Conservation (phyloP, 2,797 vertebrate genomes). For the Nannoperca australis region DNA sequence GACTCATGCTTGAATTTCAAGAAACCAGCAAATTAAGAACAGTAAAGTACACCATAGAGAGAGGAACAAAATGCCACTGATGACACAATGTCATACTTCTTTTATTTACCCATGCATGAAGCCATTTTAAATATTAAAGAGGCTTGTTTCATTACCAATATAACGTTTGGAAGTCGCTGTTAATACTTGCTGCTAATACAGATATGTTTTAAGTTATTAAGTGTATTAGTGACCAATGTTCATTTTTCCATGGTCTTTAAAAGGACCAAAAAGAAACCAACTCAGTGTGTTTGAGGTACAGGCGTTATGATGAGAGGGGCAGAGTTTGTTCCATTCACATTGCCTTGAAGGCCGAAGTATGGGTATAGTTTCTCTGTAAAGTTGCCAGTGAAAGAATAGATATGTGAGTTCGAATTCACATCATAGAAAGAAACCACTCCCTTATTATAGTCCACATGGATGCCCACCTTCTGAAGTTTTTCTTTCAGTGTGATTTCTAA, state of each 20-base stretch:
- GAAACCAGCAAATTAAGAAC: too few species aligned
- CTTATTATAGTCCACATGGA: slow-evolving; percentile 34
- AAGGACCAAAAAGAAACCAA: background rate
- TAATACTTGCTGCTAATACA: background rate
- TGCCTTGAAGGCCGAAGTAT: background rate
- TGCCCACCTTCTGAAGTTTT: slow-evolving; percentile 24
- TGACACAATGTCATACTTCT: background rate
- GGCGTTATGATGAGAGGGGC: slow-evolving; percentile 48
- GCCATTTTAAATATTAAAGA: background rate
- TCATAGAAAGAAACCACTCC: slow-evolving; percentile 46
- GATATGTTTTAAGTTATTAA: too few species aligned
- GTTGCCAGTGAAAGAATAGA: slow-evolving; percentile 17
- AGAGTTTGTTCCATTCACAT: background rate
- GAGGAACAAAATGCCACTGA: background rate
- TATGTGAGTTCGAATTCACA: slow-evolving; percentile 29
- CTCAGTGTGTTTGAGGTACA: slow-evolving; percentile 1
- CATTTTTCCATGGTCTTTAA: background rate
- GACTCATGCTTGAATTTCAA: too few species aligned
- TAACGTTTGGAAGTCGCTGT: background rate
- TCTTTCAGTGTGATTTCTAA: background rate
- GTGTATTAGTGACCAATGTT: background rate
- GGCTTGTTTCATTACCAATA: background rate
- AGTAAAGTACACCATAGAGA: background rate
- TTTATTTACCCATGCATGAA: background rate
- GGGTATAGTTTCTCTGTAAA: slow-evolving; percentile 51